These are phyloP conservation scores for Pristionchus mayeri DNA, from an alignment of 2,888 invertebrate genomes.

Conservation along the genomic window DNA sequence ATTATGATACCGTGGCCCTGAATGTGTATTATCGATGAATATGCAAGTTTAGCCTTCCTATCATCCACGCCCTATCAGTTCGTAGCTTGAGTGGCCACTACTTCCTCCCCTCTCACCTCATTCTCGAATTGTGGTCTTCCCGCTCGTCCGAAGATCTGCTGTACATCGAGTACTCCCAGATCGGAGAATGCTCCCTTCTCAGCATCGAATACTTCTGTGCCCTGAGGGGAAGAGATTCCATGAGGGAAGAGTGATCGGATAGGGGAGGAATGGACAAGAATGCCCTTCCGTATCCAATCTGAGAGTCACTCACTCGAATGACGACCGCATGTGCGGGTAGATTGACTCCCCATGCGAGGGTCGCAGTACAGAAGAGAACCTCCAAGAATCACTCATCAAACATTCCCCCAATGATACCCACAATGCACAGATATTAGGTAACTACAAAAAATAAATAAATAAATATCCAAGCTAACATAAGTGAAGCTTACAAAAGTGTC, in stretches of 20 bases:
- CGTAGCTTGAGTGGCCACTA: neutral
- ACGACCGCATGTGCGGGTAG: constrained; percentile 97
- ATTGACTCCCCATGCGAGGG: constrained; percentile 99
- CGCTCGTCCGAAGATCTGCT: constrained; percentile 94
- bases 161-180: constrained; percentile 94
- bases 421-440: too few species aligned
- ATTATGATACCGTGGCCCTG: constrained; percentile 91
- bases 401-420: neutral
- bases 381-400: constrained; percentile 9
- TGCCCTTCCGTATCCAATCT: too few species aligned
- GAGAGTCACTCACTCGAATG: constrained; percentile 87
- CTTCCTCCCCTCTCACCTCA: constrained; percentile 52
- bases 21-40: too few species aligned
- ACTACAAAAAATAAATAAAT: too few species aligned
- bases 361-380: constrained; percentile 94
- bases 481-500: too few species aligned
- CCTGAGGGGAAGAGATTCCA: constrained; percentile 80
- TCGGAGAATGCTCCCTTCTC: constrained; percentile 94
- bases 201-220: constrained; percentile 97
- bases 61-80: too few species aligned
- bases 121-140: constrained; percentile 97
- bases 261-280: too few species aligned
- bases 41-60: too few species aligned
- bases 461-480: too few species aligned
- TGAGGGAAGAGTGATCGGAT: neutral